Conservation (phyloP, 2,113 vertebrate species). For the Onychostruthus taczanowskii region DNA sequence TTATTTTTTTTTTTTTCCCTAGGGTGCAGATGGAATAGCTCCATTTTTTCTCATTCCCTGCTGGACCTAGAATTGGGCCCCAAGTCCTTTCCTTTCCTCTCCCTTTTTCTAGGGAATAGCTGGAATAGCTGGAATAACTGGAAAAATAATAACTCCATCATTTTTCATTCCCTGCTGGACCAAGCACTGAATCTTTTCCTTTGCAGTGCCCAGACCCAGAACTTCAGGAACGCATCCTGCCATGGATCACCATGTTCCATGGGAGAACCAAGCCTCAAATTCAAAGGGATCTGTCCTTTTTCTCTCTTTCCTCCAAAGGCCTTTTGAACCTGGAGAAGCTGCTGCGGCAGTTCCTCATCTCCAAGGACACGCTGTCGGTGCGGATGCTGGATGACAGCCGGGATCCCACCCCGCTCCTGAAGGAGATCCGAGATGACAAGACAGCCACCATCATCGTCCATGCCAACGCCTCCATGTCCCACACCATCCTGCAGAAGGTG, state of each 20-base stretch:
- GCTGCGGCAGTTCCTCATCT: constrained; percentile 97
- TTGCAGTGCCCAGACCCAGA: fast-evolving
- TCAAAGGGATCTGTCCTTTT: neutral
- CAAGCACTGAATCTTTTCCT: neutral
- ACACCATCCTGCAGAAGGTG: constrained; percentile 92
- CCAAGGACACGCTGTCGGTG: constrained; percentile 95
- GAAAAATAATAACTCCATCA: neutral
- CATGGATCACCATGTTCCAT: fast-evolving
- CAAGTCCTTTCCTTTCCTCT: neutral
- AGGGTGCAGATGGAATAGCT: neutral
- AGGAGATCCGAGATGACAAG: constrained; percentile 98
- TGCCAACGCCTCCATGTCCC: constrained; percentile 96
- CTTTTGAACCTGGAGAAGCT: constrained; percentile 97
- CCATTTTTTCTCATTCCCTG: too few relatives aligned
- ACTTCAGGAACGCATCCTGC: neutral
- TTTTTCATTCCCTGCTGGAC: neutral
- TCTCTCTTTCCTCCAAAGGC: constrained; percentile 71
- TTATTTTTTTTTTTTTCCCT: neutral
- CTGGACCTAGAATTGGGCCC: neutral
- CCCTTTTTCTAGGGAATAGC: neutral
- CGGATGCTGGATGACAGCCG: constrained; percentile 97
- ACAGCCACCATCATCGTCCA: constrained; percentile 96
- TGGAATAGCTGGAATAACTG: neutral
- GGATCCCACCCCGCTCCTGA: constrained; percentile 95
- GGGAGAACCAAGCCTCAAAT: neutral